These are phyloP conservation scores for Pseudomyrmex flavicornis DNA, from an alignment of 1,140 invertebrate species.

Conservation along the genomic window DNA sequence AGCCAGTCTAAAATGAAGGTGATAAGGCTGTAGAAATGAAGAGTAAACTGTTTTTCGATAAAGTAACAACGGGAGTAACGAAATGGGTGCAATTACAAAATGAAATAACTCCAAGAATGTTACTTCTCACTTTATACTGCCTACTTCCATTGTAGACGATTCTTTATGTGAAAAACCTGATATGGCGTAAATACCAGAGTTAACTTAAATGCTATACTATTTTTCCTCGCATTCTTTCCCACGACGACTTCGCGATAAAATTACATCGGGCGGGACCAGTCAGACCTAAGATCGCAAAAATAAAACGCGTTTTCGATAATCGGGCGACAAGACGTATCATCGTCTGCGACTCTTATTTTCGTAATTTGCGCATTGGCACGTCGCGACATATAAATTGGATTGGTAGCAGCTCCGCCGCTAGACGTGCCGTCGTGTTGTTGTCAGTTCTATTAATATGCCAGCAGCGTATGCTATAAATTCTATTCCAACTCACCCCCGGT, in stretches of 20 bases:
- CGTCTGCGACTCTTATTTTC: slow-evolving; percentile 63
- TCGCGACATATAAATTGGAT: slow-evolving; percentile 65
- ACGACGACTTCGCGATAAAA: neutral
- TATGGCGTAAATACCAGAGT: too few relatives aligned
- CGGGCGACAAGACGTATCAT: slow-evolving; percentile 9
- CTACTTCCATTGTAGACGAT: too few relatives aligned
- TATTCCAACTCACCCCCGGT: slow-evolving; percentile 53
- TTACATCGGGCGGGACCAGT: slow-evolving; percentile 20
- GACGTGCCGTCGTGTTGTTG: slow-evolving; percentile 56
- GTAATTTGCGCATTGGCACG: slow-evolving; percentile 56
- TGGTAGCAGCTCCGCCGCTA: slow-evolving; percentile 42
- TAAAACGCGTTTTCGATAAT: neutral
- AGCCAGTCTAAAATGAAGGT: too few relatives aligned
- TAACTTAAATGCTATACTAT: too few relatives aligned
- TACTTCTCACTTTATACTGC: too few relatives aligned
- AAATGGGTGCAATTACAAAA: too few relatives aligned
- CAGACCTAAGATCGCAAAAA: neutral
- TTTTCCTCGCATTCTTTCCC: neutral
- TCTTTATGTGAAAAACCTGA: too few relatives aligned
- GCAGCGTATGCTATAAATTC: slow-evolving; percentile 73
- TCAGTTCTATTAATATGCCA: slow-evolving; percentile 74
- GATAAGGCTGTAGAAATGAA: too few relatives aligned
- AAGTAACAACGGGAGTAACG: too few relatives aligned
- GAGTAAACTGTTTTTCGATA: too few relatives aligned
- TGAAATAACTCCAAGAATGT: too few relatives aligned